Evolutionary conservation across 2,797 vertebrate genomes (phyloP), one percentile per base, ranked within the genome.

Genomic region (Ispidina picta): DNA sequence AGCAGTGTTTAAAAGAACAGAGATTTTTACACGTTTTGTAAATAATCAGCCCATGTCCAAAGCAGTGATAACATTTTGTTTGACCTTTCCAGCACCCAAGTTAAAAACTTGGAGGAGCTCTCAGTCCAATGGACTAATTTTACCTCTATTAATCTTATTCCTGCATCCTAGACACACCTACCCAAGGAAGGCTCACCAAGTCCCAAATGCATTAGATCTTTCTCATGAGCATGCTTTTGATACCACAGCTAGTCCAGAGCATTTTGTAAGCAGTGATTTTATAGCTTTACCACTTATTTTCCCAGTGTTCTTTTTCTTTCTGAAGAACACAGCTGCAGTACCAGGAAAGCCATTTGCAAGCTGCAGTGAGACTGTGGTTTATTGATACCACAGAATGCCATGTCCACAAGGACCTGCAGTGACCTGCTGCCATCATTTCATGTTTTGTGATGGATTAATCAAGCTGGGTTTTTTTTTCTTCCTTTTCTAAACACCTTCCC

Each of bases 61-160:
- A 68, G 19, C 52, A 80, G 22, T 13, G 41, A 43, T 25, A 33
- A n/a, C 8, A 31, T 65, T 65, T 87, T 35, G 8, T 49, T 51
- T 69, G 28, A 33, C 26, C 15, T 71, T 77, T n/a, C 65, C 26
- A 46, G 3, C 39, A 74, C 14, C 18, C 43, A 69, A 68, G 19
- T 15, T 49, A 28, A 80, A 79, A 79, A 17, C 17, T 2, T 35
- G 3, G 6, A 12, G 22, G 17, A 77, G 4, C 6, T 26, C 46
- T 74, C 23, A 91, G 29, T n/a, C 46, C 41, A 62, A 86, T 84
- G 31, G 17, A 25, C 18, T 72, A n/a, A 52, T 77, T 89, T 90
- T 62, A 77, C 31, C 9, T 68, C 3, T 51, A 28, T 71, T 68
- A 87, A 25, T 11, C 10, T 83, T 51, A 7, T 65, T 78, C 33